Percentiles rank a stretch among this genome's conserved stretches.
phyloP scores from a whole-genome alignment of 92 coral and sea anemone genomes.

The Blastomussa wellsi region DNA sequence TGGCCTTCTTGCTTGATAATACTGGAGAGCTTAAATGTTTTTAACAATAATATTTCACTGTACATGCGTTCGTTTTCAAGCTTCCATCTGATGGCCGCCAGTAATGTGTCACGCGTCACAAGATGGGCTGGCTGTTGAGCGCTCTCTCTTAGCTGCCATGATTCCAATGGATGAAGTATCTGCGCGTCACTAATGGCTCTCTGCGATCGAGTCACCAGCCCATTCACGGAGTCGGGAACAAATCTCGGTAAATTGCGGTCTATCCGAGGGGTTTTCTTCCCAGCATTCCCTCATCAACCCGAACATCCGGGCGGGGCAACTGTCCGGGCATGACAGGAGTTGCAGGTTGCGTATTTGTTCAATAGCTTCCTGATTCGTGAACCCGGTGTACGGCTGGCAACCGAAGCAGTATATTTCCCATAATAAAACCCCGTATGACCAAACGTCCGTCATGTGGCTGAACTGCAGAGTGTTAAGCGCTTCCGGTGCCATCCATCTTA shows the following conservation, averaged over 20 bases:
- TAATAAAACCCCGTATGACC: conserved; percentile 91
- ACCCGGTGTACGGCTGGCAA: conserved; percentile 77
- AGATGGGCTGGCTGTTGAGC: background rate
- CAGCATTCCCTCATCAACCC: conserved; percentile 91
- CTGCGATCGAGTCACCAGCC: conserved; percentile 81
- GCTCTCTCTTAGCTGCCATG: background rate
- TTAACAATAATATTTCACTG: background rate
- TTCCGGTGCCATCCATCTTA: conserved; percentile 99
- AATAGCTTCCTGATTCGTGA: conserved; percentile 79
- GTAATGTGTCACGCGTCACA: background rate
- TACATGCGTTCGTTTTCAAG: background rate
- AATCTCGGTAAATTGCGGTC: conserved; percentile 83
- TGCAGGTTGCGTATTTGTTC: conserved; percentile 78
- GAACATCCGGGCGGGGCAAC: conserved; percentile 87
- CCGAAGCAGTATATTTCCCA: conserved; percentile 96
- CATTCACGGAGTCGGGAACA: conserved; percentile 78
- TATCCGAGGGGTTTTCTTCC: conserved; percentile 76
- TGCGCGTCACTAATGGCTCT: conserved; percentile 52
- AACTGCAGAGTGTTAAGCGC: conserved; percentile 84
- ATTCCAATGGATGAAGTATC: background rate
- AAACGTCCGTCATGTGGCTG: conserved; percentile 77
- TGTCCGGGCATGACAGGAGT: conserved; percentile 81
- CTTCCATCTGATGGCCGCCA: background rate
- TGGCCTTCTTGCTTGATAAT: background rate
- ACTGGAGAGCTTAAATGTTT: conserved; percentile 9